phyloP scores from a whole-genome alignment of 1,140 invertebrate species.

The Polypedilum pembai region DNA sequence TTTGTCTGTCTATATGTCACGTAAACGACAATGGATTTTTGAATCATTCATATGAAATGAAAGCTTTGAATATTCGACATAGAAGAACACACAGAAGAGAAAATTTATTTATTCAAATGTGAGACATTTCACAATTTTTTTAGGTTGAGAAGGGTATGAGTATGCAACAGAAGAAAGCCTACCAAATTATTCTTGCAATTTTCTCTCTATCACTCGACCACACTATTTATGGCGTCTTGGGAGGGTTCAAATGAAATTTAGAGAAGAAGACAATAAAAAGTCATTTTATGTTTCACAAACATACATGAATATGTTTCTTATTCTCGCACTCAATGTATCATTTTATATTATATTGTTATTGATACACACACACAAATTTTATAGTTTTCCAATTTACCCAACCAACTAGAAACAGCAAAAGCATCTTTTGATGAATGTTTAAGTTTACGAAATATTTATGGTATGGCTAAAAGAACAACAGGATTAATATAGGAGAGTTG shows the following conservation, averaged over 20 bases:
- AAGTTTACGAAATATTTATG: slow-evolving; percentile 2
- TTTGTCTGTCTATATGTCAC: slow-evolving; percentile 11
- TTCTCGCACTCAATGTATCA: background rate
- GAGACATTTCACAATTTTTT: background rate
- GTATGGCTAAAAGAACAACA: too few relatives aligned
- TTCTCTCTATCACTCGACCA: too few relatives aligned
- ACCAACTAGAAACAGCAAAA: background rate
- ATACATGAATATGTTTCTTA: too few relatives aligned
- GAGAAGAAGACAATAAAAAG: slow-evolving; percentile 2
- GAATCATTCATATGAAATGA: slow-evolving; percentile 10
- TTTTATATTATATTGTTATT: slow-evolving; percentile 14
- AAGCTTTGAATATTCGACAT: background rate
- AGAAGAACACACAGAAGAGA: background rate
- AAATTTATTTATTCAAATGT: slow-evolving; percentile 10
- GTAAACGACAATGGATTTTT: slow-evolving; percentile 18
- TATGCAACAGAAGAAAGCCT: background rate
- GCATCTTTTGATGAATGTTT: background rate
- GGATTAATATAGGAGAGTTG: too few relatives aligned
- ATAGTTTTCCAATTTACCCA: slow-evolving; percentile 25
- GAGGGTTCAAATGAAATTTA: background rate
- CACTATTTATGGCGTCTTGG: slow-evolving; percentile 3
- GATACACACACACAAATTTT: slow-evolving; percentile 21
- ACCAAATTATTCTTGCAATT: background rate
- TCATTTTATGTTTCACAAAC: background rate
- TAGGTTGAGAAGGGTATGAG: background rate